Evolutionary conservation across 2,113 vertebrate species (phyloP).

Genomic region (Eudorcas thomsonii): DNA sequence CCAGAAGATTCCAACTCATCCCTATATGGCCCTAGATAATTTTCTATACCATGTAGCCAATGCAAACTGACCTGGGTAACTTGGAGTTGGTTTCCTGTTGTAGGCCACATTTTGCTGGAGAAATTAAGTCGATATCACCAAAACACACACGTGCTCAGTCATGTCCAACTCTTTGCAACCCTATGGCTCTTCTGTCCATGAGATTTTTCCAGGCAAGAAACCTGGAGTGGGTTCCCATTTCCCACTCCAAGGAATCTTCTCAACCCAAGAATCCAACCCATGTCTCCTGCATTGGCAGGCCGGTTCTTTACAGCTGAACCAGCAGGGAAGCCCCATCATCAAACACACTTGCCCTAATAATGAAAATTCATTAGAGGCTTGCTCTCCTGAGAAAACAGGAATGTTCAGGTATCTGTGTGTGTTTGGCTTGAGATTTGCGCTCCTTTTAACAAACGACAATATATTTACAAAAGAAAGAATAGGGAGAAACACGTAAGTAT

Average conservation of each 20-base stretch:
- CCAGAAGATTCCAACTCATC: neutral
- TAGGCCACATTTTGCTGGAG: neutral
- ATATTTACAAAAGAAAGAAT: neutral
- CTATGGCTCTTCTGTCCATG: neutral
- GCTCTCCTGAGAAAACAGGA: neutral
- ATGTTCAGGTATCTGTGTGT: neutral
- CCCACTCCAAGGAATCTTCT: neutral
- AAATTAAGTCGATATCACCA: neutral
- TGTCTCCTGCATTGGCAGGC: neutral
- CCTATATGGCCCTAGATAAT: neutral
- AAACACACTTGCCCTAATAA: neutral
- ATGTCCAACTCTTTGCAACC: neutral
- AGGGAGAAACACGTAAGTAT: neutral
- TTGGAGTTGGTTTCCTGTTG: neutral
- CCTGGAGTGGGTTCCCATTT: neutral
- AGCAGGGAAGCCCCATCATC: neutral
- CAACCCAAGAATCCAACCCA: neutral
- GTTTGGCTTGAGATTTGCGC: neutral
- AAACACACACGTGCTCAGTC: neutral
- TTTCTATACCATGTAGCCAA: fast-evolving
- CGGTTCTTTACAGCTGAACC: neutral
- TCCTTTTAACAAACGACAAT: neutral
- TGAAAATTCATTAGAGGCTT: neutral
- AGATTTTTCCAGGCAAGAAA: neutral
- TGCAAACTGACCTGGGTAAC: neutral